These are phyloP conservation scores for Diadema setosum DNA, from an alignment of 35 echinoderm and acorn worm species.

Conservation along the genomic window DNA sequence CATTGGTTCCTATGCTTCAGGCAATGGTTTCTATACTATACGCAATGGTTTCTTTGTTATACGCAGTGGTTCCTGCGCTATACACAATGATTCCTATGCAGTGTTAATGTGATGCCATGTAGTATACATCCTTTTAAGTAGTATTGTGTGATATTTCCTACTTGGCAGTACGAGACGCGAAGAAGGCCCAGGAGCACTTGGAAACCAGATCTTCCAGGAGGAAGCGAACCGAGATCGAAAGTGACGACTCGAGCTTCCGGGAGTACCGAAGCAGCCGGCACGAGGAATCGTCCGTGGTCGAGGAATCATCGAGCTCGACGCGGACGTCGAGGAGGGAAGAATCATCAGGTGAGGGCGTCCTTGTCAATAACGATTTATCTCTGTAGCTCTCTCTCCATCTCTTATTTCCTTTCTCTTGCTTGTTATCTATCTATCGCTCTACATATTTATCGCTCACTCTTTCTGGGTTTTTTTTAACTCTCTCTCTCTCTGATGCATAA, in stretches of 20 bases:
- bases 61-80: too few species aligned
- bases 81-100: too few species aligned
- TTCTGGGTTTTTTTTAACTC: too few species aligned
- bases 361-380: neutral
- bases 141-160: too few species aligned
- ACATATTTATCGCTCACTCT: neutral
- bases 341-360: neutral
- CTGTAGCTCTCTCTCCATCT: too few species aligned
- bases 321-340: neutral
- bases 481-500: too few species aligned
- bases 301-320: neutral
- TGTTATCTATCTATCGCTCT: neutral
- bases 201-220: neutral
- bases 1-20: too few species aligned
- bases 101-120: too few species aligned
- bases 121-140: too few species aligned
- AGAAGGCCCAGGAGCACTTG: neutral
- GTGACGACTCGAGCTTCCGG: neutral
- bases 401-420: neutral
- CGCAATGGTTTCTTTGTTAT: too few species aligned
- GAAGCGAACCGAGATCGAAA: neutral
- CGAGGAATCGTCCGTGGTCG: neutral
- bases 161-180: neutral
- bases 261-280: slow-evolving; percentile 12
- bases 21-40: too few species aligned